Evolutionary conservation across 2,797 vertebrate genomes (phyloP).

Genomic region (Acipenser ruthenus): DNA sequence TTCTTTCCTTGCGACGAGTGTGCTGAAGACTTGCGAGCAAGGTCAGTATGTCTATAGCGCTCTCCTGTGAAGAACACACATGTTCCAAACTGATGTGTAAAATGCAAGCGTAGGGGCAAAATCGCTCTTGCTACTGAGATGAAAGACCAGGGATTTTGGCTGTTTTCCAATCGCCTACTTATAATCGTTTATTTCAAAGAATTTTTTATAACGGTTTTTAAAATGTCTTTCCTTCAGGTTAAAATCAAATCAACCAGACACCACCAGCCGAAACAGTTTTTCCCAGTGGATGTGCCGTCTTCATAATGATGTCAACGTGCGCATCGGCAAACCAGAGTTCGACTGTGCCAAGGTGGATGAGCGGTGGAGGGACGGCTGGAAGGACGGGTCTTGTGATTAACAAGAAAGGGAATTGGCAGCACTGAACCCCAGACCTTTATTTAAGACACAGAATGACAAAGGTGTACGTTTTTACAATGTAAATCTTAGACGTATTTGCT

Average conservation of each 20-base stretch:
- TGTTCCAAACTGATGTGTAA: no score
- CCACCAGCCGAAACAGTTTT: slow-evolving; percentile 64
- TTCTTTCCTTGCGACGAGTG: slow-evolving; percentile 93
- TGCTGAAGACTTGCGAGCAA: slow-evolving; percentile 76
- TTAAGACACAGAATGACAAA: not conserved
- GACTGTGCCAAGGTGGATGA: slow-evolving; percentile 90
- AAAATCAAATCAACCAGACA: slow-evolving; percentile 70
- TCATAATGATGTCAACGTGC: slow-evolving; percentile 82
- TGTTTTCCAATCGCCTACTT: no score
- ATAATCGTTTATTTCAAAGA: no score
- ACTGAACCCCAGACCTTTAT: not conserved
- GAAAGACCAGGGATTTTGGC: no score
- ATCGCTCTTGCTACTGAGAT: no score
- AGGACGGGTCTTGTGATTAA: slow-evolving; percentile 90
- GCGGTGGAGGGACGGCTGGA: slow-evolving; percentile 92
- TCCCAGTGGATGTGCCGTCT: slow-evolving; percentile 87
- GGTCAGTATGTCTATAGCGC: slow-evolving; percentile 47
- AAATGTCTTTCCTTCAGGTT: slow-evolving; percentile 32
- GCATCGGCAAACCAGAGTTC: slow-evolving; percentile 83
- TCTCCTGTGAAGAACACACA: not conserved
- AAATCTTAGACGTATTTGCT: not conserved
- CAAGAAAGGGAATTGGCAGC: not conserved
- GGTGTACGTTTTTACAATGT: no score
- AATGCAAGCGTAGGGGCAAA: not conserved
- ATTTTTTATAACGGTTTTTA: not conserved